Base-by-base conservation (phyloP, 2,888 invertebrate species). In the Polydrusus tereticollis region DNA sequence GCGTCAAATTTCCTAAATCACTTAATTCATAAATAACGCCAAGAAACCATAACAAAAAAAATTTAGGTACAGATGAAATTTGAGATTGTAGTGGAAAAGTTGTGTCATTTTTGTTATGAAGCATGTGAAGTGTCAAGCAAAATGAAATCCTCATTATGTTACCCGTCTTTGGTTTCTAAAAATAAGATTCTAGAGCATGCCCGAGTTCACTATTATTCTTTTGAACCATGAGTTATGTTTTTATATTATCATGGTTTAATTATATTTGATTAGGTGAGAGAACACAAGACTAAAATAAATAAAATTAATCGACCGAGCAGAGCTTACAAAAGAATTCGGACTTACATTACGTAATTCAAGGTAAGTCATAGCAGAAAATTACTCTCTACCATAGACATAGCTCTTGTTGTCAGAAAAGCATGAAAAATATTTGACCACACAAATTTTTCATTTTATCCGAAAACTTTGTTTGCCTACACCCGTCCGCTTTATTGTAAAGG, bases 101-200 rank as follows among this genome's bases (percentile, higher is more conserved):
- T 57, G 47, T 68, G 68, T 68, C 59, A 50, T 52, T 29, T 52
- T 47, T 55, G 33, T 50, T 59, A 59, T 68, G 59, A 68, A 41
- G 59, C 60, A 68, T 68, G 41, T 20, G 52, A 38, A 7, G 14
- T 58, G 60, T 55, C 68, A 67, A 5, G n/a, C 18, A 18, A 29
- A 50, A 38, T 68, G 68, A 68, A 68, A 68, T 38, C 55, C 16
- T 68, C 68, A 62, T 68, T 68, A 50, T 60, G 68, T 41, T 29
- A 38, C 38, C 18, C 23, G 29, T 41, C 20, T 50, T 57, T 16
- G 0, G 4, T 36, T 29, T 16, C 59, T 68, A 62, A 29, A 36
- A 66, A 57, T 66, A 66, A 21, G 2, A 29, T 4, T 29, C 0
- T 4, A 18, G 52, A 29, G 21, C 29, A 18, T 26, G 23, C 8